A percentile compares a stretch with the other conserved stretches of the same genome.
Evolutionary conservation across 2,888 invertebrate genomes (phyloP).

Genomic region (Myopa tessellatipennis): DNA sequence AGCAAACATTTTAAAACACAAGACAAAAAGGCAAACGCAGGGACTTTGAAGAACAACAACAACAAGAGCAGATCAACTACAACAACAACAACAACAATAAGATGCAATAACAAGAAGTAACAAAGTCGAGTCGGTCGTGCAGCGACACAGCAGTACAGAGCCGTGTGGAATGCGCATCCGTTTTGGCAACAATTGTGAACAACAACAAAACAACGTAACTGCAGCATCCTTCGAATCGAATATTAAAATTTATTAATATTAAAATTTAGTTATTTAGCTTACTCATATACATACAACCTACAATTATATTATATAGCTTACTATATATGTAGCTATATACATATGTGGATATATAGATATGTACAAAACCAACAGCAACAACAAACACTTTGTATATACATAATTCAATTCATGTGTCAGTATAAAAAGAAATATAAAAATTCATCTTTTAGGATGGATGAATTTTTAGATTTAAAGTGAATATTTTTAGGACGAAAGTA

Average conservation of each 20-base stretch:
- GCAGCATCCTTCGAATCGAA: not conserved
- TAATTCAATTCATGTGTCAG: not conserved
- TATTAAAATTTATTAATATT: not conserved
- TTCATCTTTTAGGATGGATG: too few species aligned
- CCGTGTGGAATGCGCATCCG: too few species aligned
- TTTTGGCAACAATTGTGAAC: not conserved
- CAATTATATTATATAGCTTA: not conserved
- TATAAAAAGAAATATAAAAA: not conserved
- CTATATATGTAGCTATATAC: not conserved
- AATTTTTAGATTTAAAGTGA: too few species aligned
- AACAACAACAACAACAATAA: not conserved
- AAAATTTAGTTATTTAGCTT: not conserved
- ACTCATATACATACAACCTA: not conserved
- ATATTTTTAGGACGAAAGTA: too few species aligned
- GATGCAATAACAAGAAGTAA: not conserved
- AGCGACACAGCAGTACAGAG: not conserved
- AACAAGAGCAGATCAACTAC: not conserved
- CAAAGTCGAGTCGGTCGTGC: too few species aligned
- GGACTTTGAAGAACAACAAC: not conserved
- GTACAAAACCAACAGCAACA: not conserved
- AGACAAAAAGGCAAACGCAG: not conserved
- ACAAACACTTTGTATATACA: not conserved
- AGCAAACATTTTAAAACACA: not conserved
- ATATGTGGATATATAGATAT: not conserved
- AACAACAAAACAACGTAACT: not conserved